Evolutionary conservation across 1,140 invertebrate genomes (phyloP), one percentile per base, ranked within the genome.

Genomic region (Acromyrmex echinatior): DNA sequence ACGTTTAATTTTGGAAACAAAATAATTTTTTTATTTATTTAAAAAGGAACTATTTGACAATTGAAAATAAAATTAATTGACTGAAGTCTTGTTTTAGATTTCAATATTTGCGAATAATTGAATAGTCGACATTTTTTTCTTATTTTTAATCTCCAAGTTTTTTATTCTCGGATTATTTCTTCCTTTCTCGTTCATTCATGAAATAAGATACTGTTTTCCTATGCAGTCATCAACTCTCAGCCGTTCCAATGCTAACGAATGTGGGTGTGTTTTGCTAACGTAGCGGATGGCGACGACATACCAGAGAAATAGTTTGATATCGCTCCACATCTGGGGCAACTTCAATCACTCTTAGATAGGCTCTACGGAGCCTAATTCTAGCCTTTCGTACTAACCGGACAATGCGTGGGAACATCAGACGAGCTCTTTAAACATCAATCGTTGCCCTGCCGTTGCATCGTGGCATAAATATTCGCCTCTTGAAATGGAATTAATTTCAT

Each of bases 241-340:
- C 25, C 45, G 18, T 79, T 79, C 45, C 18, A 70, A 49, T 81
- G 28, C 10, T 28, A 31, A 45, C 51, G 60, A 51, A 81, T 45
- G 76, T 89, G 71, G 88, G 82, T 79, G 86, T 60, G 56, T 62
- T 89, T 90, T 86, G 88, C 81, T 73, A 88, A 51, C 45, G 18
- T 77, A 82, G 49, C 78, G 78, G 87, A 90, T 90, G 86, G 60
- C 21, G 63, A 86, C 73, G 80, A 86, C 81, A 77, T 78, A 68
- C 51, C 65, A 49, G 25, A 31, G 79, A 70, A 81, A 87, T 71
- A 51, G 88, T 51, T 16, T 77, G 76, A 90, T 70, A 87, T 63
- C 66, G n/a, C 58, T 63, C 25, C 53, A 76, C 81, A 88, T 88
- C 87, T 88, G 87, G 62, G 78, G 9, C 87, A 28, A 76, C 31